Base-by-base conservation (phyloP, 1,140 invertebrate species). In the Chionoecetes opilio region DNA sequence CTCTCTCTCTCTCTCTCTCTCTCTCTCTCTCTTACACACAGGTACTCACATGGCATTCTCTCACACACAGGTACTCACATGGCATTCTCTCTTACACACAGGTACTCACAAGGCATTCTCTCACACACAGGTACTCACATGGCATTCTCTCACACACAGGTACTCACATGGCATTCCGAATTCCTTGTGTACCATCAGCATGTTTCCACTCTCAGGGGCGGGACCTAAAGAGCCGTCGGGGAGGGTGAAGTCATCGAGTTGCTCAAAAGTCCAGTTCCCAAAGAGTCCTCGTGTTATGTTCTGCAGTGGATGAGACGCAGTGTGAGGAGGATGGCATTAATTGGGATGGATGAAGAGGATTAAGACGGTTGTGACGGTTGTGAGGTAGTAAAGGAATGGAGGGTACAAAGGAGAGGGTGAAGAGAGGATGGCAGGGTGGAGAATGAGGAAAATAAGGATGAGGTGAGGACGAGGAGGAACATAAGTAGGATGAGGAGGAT, bases 261-360 rank as follows among this genome's bases (percentile, higher is more conserved):
- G 97, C 95, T 99, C 98, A 96, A 98, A 98, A 96, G 98, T 99
- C 98, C 99, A 99, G 96, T 99, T 99, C 0, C 99, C 99, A 96
- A 99, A 98, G 29, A 99, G 97, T 11, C 99, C 99, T 93, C 98
- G 97, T 0, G 99, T 99, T 98, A 98, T 98, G 97, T 99, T 99
- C 99, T 99, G 96, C 31, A 96, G 97, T 95, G 96, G 96, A 91
- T 96, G 95, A 53, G 2, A 53, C 46, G 46, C 0, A 9, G 46
- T 1, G 21, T 53, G 9, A 53, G 46, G 11, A 17, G 26, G 17
- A 9, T 84, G 82, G 32, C 29, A 75, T 14, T 75, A 11, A 11
- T 75, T 75, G n/a, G 53, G 53, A 75, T 75, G 53, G 9, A 75
- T 75, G 53, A 75, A 75, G 53, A 75, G 53, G 53, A n/a, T 14